phyloP scores from a whole-genome alignment of 1,140 invertebrate species.

The Melanaphis sacchari region DNA sequence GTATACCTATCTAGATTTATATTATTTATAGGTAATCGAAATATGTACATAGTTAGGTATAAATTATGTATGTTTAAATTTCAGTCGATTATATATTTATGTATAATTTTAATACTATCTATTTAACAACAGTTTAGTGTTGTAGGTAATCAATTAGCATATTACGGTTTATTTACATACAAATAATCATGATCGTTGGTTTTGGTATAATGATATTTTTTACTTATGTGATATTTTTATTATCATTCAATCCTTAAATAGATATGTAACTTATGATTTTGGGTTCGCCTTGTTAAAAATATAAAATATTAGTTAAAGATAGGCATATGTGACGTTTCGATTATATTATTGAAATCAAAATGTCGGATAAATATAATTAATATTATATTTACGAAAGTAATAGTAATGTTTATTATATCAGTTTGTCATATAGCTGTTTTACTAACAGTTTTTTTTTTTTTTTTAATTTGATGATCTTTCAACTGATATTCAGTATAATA shows the following conservation, averaged over 20 bases:
- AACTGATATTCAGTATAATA: background rate
- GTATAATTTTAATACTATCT: background rate
- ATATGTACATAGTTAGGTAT: conserved; percentile 2
- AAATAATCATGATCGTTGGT: background rate
- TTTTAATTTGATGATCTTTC: background rate
- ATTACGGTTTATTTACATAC: background rate
- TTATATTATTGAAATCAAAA: background rate
- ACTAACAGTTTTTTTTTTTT: conserved; percentile 1
- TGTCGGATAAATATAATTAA: background rate
- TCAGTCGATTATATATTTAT: background rate
- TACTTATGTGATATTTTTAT: background rate
- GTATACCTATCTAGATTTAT: background rate
- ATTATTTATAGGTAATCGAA: background rate
- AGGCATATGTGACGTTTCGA: background rate
- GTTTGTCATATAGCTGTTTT: background rate
- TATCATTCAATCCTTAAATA: background rate
- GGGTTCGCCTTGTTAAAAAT: background rate
- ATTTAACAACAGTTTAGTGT: background rate
- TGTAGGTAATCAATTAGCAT: background rate
- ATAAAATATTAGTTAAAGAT: background rate
- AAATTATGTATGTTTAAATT: background rate
- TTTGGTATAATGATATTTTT: background rate
- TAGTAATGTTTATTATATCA: background rate
- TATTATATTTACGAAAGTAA: background rate
- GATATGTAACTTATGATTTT: background rate